Evolutionary conservation across 2,888 invertebrate species (phyloP).

Genomic region (Drosophila paramelanica): DNA sequence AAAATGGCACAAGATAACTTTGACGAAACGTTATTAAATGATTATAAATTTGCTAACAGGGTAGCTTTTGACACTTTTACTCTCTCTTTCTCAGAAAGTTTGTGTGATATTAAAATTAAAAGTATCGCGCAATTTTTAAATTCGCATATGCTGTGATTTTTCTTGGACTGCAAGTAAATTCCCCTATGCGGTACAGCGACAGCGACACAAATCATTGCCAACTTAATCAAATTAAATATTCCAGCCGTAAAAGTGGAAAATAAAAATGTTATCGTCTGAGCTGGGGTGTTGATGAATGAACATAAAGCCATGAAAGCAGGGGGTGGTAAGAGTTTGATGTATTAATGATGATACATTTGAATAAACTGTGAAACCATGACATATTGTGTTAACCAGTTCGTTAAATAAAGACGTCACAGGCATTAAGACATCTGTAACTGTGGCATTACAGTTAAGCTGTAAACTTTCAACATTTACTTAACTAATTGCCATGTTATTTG

Average conservation of each 20-base stretch:
- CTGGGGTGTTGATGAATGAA: slow-evolving; percentile 62
- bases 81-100: slow-evolving; percentile 4
- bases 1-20: neutral
- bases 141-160: slow-evolving; percentile 57
- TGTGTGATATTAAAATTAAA: slow-evolving; percentile 44
- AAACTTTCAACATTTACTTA: slow-evolving; percentile 78
- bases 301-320: slow-evolving; percentile 23
- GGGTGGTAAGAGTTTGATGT: slow-evolving; percentile 37
- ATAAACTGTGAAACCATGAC: slow-evolving; percentile 75
- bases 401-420: slow-evolving; percentile 30
- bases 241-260: slow-evolving; percentile 76
- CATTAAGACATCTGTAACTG: slow-evolving; percentile 46
- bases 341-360: slow-evolving; percentile 74
- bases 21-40: slow-evolving; percentile 7
- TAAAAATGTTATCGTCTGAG: slow-evolving; percentile 66
- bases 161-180: slow-evolving; percentile 9
- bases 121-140: slow-evolving; percentile 35
- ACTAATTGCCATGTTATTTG: slow-evolving; percentile 83
- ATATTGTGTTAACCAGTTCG: slow-evolving; percentile 68
- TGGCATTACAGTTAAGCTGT: slow-evolving; percentile 46
- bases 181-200: slow-evolving; percentile 25
- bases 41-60: slow-evolving; percentile 3
- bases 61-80: slow-evolving; percentile 12
- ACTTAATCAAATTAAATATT: slow-evolving; percentile 82
- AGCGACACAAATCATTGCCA: slow-evolving; percentile 78